Base-by-base conservation (phyloP, 2,888 invertebrate species). In the Spisula solida region DNA sequence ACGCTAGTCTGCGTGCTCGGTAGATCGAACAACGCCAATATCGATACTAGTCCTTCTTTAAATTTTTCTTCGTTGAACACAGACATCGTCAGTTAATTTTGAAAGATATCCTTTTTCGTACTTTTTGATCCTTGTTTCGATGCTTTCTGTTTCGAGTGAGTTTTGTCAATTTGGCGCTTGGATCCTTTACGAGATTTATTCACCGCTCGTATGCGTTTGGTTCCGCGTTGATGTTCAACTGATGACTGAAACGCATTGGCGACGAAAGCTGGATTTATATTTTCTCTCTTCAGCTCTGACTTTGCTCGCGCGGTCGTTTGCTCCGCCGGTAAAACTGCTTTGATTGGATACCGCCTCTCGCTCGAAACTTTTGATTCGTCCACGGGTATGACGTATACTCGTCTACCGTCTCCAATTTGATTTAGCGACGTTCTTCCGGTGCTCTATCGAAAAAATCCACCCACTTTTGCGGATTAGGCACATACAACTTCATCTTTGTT, bases 401-500 rank as follows among this genome's bases (percentile, higher is more conserved):
- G 47, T 80, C 89, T 89, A 6, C 87, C 87, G n/a, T 79, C 82
- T 25, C 87, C 89, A 25, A 82, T 31, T 81, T 91, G 91, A 60
- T 81, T 81, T 47, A 47, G 12, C 47, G 47, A 47, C 8, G 88
- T 81, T 80, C 66, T 78, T 20, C 91, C 91, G 14, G n/a, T 85
- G 48, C 87, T 6, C 88, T 75, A 8, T 88, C 88, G 51, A 91
- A 91, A 55, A 88, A 91, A n/a, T 88, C 82, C 18, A 93, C 82
- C 90, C 92, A 92, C 29, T 88, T 88, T 79, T 91, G 85, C 41
- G 90, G 82, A 88, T 92, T 91, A 12, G 93, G 92, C 5, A 93
- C 83, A 78, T 93, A 93, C n/a, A 92, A 31, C 41, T 90, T 92
- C 81, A 87, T 84, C 5, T 4, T 70, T 41, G 5, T n/a, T 25